Base-by-base conservation (phyloP, 2,888 invertebrate species). In the Hydropsyche betteni region DNA sequence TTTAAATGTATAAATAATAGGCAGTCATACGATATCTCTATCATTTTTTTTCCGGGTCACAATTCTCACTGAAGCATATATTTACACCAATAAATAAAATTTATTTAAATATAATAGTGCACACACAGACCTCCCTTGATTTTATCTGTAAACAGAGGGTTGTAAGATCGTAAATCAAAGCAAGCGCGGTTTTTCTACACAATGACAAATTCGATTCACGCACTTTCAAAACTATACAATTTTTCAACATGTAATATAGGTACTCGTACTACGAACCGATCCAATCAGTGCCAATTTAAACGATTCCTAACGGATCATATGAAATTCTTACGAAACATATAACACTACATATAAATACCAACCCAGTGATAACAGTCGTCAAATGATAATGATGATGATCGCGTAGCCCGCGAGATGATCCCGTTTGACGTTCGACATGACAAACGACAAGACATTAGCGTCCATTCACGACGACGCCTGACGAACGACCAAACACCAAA, bases 361-460 rank as follows among this genome's bases (percentile, higher is more conserved):
- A 44, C 44, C 6, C 44, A 44, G 44, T 44, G 44, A 44, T 44
- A 44, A 44, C 44, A 44, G 44, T 44, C 44, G 44, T 44, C 44
- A 44, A 44, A 44, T 44, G 44, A 44, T 44, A 44, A 44, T 44
- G 44, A 44, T 44, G 44, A 44, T 44, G 44, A 44, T 44, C 10
- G 44, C 44, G 44, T 44, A 44, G 44, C 44, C 10, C 44, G 38
- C 69, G 52, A 58, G 61, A 55, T 24, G 52, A 58, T 72, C 38
- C 72, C 72, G 72, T 58, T 53, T 70, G 70, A 70, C 51, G 53
- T 38, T 44, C 44, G 8, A 24, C 36, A 72, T 61, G 72, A 72
- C 36, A 55, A 72, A 72, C 58, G 72, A 58, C 14, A 5, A 8
- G 7, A 7, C 72, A 72, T 72, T 72, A 72, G 52, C 34, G 72